Evolutionary conservation across 2,888 invertebrate species (phyloP).

Genomic region (Liopterus haemorrhoidalis): DNA sequence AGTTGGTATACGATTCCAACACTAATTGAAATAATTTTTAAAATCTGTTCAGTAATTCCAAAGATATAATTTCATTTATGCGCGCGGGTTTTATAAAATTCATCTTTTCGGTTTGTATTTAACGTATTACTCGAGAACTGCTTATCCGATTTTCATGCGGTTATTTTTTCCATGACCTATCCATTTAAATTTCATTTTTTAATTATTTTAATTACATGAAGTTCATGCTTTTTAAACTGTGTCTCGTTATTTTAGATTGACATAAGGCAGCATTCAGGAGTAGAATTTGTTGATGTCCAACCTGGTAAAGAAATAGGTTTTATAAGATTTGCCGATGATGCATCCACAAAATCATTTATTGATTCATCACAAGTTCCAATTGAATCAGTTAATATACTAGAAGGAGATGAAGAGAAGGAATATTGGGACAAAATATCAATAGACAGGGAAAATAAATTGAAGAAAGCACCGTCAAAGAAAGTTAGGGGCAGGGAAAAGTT

Average conservation of each 20-base stretch:
- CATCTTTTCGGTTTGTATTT: too few species aligned
- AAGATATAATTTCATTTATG: too few species aligned
- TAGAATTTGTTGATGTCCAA: slow-evolving; percentile 75
- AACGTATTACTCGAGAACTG: too few species aligned
- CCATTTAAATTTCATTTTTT: slow-evolving; percentile 1
- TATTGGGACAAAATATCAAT: slow-evolving; percentile 76
- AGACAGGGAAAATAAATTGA: slow-evolving; percentile 54
- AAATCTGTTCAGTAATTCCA: too few species aligned
- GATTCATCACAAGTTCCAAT: slow-evolving; percentile 48
- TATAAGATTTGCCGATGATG: slow-evolving; percentile 56
- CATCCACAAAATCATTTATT: slow-evolving; percentile 47
- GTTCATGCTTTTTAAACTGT: slow-evolving; percentile 20
- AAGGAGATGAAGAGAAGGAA: slow-evolving; percentile 62
- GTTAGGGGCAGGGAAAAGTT: slow-evolving; percentile 56
- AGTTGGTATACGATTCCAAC: too few species aligned
- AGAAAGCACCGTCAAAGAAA: slow-evolving; percentile 46
- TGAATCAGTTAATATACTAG: slow-evolving; percentile 46
- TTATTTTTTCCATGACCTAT: slow-evolving; percentile 19
- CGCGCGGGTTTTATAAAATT: too few species aligned
- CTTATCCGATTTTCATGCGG: too few species aligned
- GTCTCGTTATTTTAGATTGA: slow-evolving; percentile 55
- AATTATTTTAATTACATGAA: slow-evolving; percentile 5
- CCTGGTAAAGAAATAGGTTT: slow-evolving; percentile 58
- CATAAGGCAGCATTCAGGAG: slow-evolving; percentile 54
- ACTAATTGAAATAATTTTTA: too few species aligned